Conservation (phyloP, 2,797 vertebrate genomes). For the Galago senegalensis region DNA sequence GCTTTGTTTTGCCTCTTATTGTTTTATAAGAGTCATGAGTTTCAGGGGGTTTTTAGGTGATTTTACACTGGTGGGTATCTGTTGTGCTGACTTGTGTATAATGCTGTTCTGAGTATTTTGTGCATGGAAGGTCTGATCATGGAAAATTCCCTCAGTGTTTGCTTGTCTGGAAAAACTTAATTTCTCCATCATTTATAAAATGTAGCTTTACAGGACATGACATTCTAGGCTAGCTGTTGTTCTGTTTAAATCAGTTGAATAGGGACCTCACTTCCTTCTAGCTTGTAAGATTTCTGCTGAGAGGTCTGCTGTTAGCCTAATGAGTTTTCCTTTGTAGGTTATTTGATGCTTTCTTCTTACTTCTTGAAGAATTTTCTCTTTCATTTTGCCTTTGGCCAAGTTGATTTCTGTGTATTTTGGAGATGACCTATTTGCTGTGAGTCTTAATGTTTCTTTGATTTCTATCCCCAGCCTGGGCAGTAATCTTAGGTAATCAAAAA, state of each 20-base stretch:
- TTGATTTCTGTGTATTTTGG: neutral
- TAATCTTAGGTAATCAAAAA: slow-evolving; percentile 1
- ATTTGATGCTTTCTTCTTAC: neutral
- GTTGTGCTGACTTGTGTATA: neutral
- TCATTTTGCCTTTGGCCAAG: neutral
- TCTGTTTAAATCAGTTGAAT: neutral
- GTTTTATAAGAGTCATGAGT: neutral
- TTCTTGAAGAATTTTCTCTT: neutral
- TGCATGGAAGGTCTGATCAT: neutral
- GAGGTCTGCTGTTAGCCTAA: neutral
- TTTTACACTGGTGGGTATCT: neutral
- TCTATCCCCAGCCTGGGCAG: slow-evolving; percentile 3
- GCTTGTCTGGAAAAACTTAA: neutral
- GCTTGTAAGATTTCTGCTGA: neutral
- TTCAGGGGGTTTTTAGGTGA: neutral
- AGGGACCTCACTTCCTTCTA: neutral
- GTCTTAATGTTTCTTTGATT: neutral
- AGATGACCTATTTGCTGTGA: neutral
- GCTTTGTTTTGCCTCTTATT: neutral
- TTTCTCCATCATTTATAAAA: neutral
- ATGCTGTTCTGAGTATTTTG: neutral
- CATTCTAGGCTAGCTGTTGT: neutral
- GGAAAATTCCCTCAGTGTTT: neutral
- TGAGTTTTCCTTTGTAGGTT: neutral
- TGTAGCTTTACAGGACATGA: neutral